Percentiles rank a stretch among this genome's conserved stretches.
Conservation (phyloP, 2,888 invertebrate species). For the Pyrocoelia pectoralis region DNA sequence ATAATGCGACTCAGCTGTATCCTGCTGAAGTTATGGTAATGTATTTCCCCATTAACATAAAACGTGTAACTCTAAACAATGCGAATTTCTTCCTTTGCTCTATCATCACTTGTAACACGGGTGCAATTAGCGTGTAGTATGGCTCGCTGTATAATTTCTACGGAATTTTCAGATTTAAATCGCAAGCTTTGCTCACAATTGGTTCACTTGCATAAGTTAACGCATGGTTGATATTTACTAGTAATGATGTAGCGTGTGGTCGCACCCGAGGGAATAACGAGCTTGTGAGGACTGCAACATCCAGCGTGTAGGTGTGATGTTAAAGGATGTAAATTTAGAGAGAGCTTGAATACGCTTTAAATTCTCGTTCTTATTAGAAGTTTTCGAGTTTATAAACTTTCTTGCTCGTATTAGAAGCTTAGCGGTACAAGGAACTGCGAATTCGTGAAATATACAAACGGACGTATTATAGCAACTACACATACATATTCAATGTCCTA, state of each 20-base stretch:
- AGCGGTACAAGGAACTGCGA: conserved; percentile 15
- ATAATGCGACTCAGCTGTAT: conserved; percentile 48
- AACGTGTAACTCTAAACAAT: conserved; percentile 42
- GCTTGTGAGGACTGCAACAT: conserved; percentile 47
- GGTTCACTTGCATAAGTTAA: conserved; percentile 34
- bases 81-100: conserved; percentile 25
- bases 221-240: conserved; percentile 44
- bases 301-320: conserved; percentile 43
- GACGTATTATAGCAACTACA: conserved; percentile 33
- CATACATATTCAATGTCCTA: conserved; percentile 34
- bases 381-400: conserved; percentile 37
- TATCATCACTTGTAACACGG: conserved; percentile 23
- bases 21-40: conserved; percentile 47
- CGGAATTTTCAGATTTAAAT: conserved; percentile 1
- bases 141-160: neutral
- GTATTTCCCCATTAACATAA: conserved; percentile 48
- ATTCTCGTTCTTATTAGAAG: conserved; percentile 36
- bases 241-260: conserved; percentile 50
- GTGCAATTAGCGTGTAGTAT: conserved; percentile 21
- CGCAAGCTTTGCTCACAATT: conserved; percentile 14
- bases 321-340: conserved; percentile 47
- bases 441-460: conserved; percentile 32
- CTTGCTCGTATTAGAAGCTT: conserved; percentile 15
- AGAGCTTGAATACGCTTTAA: conserved; percentile 36
- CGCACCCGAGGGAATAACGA: conserved; percentile 45